Conservation (phyloP, 2,797 vertebrate species). For the Cossypha caffra region DNA sequence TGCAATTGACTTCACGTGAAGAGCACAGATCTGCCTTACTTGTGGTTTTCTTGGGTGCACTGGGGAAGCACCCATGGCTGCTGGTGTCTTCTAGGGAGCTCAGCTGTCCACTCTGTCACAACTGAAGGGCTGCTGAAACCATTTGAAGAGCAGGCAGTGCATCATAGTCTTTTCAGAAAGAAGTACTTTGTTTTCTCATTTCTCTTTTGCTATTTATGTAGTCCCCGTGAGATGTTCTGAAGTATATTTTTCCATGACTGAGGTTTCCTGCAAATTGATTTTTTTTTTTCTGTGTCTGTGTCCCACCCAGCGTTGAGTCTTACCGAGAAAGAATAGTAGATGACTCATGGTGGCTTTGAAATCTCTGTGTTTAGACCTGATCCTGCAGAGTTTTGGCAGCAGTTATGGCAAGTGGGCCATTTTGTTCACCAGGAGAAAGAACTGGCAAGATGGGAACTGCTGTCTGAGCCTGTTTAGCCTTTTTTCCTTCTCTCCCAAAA, state of each 20-base stretch:
- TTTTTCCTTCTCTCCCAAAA: neutral
- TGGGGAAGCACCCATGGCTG: neutral
- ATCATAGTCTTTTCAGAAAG: neutral
- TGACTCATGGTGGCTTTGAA: slow-evolving; percentile 29
- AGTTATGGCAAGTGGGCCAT: neutral
- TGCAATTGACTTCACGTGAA: neutral
- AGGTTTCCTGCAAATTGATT: neutral
- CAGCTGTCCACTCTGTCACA: neutral
- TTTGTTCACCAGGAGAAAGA: neutral
- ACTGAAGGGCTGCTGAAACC: neutral
- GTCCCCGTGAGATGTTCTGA: neutral
- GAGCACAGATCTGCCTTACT: neutral
- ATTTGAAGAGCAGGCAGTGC: neutral
- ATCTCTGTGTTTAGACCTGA: neutral
- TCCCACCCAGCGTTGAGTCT: neutral
- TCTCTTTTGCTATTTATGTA: neutral
- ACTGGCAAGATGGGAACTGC: neutral
- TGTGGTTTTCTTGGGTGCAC: neutral
- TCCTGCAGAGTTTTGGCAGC: slow-evolving; percentile 22
- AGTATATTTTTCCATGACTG: slow-evolving; percentile 44
- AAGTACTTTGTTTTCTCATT: neutral
- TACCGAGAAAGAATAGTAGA: neutral
- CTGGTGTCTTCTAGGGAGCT: neutral
- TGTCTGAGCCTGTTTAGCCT: neutral
- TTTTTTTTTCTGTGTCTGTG: neutral